A percentile compares a stretch with the other conserved stretches of the same genome.
These are phyloP conservation scores for Enteromius afrohamiltoni DNA, from an alignment of 2,797 vertebrate genomes.

Conservation along the genomic window DNA sequence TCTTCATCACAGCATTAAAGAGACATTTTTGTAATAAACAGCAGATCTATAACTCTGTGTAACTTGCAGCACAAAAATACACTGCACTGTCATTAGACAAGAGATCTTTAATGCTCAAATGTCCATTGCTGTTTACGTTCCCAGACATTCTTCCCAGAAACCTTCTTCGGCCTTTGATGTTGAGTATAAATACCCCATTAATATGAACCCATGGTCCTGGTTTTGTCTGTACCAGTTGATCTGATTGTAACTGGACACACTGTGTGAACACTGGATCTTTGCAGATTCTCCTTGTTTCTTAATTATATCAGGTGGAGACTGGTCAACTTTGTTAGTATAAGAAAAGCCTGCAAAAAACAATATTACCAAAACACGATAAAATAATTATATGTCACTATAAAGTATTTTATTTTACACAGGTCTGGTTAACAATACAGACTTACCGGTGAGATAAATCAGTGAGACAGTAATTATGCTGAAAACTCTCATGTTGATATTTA, in stretches of 20 bases:
- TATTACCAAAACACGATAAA: too few species aligned
- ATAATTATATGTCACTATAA: not conserved
- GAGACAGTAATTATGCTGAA: not conserved
- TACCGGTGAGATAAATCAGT: constrained; percentile 9
- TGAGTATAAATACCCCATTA: constrained; percentile 37
- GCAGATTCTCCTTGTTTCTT: not conserved
- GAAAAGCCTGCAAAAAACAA: constrained; percentile 28
- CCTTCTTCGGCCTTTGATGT: not conserved
- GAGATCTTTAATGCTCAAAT: constrained; percentile 3
- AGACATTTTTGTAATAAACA: constrained; percentile 60
- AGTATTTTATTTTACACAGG: not conserved
- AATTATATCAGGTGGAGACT: constrained; percentile 55
- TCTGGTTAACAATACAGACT: not conserved
- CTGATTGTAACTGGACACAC: not conserved
- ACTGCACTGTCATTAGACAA: not conserved
- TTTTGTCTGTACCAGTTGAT: constrained; percentile 69
- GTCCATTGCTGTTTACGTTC: not conserved
- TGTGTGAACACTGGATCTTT: constrained; percentile 63
- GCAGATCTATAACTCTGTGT: constrained; percentile 23
- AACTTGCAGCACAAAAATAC: constrained; percentile 16
- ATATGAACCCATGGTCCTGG: constrained; percentile 26
- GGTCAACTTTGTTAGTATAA: constrained; percentile 29
- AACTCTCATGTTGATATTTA: constrained; percentile 10
- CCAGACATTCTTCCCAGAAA: too few species aligned
- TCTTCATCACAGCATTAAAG: constrained; percentile 6